phyloP scores from a whole-genome alignment of 2,113 vertebrate genomes.

The Anoura caudifer region DNA sequence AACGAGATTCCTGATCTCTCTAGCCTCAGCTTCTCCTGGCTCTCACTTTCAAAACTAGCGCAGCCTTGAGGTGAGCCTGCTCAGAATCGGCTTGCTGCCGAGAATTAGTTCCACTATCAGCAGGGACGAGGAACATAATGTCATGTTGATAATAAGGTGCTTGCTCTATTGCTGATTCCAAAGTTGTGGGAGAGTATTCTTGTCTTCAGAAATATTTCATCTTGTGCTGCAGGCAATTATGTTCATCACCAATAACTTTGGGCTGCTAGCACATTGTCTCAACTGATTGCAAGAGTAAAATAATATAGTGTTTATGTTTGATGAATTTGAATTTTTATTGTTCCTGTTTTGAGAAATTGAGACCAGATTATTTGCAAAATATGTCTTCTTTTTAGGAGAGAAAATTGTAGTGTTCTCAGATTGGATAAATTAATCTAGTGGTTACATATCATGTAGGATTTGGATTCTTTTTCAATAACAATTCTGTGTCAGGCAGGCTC shows the following conservation, averaged over 20 bases:
- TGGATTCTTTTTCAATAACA: constrained; percentile 5
- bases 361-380: constrained; percentile 50
- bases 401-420: constrained; percentile 10
- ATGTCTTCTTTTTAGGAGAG: not conserved
- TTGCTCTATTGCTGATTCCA: not conserved
- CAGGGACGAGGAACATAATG: not conserved
- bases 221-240: not conserved
- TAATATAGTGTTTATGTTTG: not conserved
- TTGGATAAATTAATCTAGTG: constrained; percentile 21
- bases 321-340: constrained; percentile 12
- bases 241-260: not conserved
- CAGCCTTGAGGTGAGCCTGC: not conserved
- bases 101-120: not conserved
- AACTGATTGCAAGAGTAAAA: not conserved
- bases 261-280: not conserved
- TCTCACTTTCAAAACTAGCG: not conserved
- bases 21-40: not conserved
- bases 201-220: not conserved
- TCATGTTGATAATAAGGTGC: not conserved
- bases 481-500: not conserved
- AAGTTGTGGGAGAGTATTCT: not conserved
- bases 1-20: not conserved
- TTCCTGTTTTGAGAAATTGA: constrained; percentile 37
- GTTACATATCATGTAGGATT: constrained; percentile 38
- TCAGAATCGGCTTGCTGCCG: fast-evolving